Evolutionary conservation across 1,140 invertebrate genomes (phyloP).

Genomic region (Eriosoma lanigerum): DNA sequence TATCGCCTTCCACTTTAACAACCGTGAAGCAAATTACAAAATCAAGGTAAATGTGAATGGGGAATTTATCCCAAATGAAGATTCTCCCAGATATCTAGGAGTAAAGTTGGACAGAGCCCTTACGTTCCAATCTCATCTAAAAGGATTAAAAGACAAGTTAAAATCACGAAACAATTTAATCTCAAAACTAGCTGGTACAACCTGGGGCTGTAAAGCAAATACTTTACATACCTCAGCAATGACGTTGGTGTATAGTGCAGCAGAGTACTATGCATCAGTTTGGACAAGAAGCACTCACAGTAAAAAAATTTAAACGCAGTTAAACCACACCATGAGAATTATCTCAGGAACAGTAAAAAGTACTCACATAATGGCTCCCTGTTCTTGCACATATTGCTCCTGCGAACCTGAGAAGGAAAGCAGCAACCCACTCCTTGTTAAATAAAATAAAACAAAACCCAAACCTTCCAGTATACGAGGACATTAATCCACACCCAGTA

Average conservation of each 20-base stretch:
- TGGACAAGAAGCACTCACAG: slow-evolving; percentile 22
- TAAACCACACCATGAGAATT: slow-evolving; percentile 34
- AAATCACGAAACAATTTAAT: slow-evolving; percentile 10
- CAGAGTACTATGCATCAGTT: slow-evolving; percentile 50
- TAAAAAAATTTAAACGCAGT: slow-evolving; percentile 17
- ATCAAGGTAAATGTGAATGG: neutral
- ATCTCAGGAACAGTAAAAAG: slow-evolving; percentile 57
- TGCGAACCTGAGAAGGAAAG: slow-evolving; percentile 26
- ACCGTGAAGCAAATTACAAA: slow-evolving; percentile 2
- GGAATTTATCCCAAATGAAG: neutral
- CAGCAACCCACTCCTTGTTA: slow-evolving; percentile 1
- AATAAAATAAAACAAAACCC: slow-evolving; percentile 26
- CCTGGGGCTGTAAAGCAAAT: slow-evolving; percentile 35
- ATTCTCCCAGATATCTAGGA: slow-evolving; percentile 23
- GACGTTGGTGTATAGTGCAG: slow-evolving; percentile 29
- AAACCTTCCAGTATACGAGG: slow-evolving; percentile 19
- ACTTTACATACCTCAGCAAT: slow-evolving; percentile 47
- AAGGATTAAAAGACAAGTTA: neutral
- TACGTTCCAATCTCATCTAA: slow-evolving; percentile 17
- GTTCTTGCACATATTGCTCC: slow-evolving; percentile 57
- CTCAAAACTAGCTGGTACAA: slow-evolving; percentile 5
- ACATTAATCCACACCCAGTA: neutral
- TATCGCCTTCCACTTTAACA: too few relatives aligned
- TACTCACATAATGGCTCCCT: slow-evolving; percentile 57
- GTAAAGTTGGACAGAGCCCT: slow-evolving; percentile 27